Evolutionary conservation across 2,797 vertebrate genomes (phyloP), one percentile per base, ranked within the genome.

Genomic region (Falco novaeseelandiae): DNA sequence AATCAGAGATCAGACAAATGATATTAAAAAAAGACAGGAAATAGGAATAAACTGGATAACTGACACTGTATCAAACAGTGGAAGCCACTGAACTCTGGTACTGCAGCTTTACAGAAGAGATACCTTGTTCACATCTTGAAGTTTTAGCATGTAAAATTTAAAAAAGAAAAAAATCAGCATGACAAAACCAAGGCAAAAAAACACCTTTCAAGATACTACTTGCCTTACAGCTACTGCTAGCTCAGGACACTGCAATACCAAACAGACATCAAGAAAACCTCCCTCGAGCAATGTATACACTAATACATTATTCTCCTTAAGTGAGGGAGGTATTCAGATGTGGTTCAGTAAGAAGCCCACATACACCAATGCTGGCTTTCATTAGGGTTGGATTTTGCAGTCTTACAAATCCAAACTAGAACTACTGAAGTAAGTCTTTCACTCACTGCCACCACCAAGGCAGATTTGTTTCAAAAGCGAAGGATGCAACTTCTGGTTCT

Each of bases 1-100:
- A 95, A 95, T 74, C 70, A 78, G 71, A 87, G 74, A 96, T 97
- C 89, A 95, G 69, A 72, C 69, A 72, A 89, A 92, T 32, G 78
- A 89, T 87, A 87, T 69, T 3, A 12, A 54, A 83, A 76, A 74
- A 54, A 78, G 38, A 80, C 81, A 93, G 88, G 90, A 96, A 97
- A 92, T 38, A 57, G 17, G 59, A 96, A 92, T 81, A 90, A 93
- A 54, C 65, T 34, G 40, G n/a, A 59, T 90, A 96, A 94, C 81
- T 70, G 77, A 94, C 72, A 87, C 57, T 27, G 40, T 66, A 83
- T 87, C 59, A 51, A 90, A 82, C 27, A 61, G 32, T 46, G 21
- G 23, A 85, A 92, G 82, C 20, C 4, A 2, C 27, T 83, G 61
- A 93, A 80, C 26, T 63, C 48, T 11, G 21, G 34, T 69, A 65